Conservation (phyloP, 1,140 invertebrate genomes). For the Bombus waltoni region DNA sequence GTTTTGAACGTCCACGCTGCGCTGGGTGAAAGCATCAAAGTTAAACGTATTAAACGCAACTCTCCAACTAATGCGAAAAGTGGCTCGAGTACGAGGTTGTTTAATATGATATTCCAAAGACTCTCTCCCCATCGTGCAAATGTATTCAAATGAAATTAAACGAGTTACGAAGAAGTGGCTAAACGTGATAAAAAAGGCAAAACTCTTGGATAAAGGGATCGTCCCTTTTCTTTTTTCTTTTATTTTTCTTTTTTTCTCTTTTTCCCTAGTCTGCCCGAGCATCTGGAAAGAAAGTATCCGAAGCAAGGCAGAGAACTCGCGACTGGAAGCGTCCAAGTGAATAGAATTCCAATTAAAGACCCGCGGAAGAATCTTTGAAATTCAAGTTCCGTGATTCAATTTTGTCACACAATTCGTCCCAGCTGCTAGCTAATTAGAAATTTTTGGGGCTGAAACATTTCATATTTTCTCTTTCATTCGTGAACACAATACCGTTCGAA, state of each 20-base stretch:
- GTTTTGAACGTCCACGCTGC: not conserved
- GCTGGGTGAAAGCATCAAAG: not conserved
- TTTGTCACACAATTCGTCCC: not conserved
- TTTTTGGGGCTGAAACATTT: not conserved
- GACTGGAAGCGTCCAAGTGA: constrained; percentile 53
- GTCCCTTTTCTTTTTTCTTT: not conserved
- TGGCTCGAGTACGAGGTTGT: not conserved
- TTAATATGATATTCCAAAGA: constrained; percentile 25
- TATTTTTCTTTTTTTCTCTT: not conserved
- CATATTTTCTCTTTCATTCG: not conserved
- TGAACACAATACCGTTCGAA: not conserved
- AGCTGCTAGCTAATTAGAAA: constrained; percentile 13
- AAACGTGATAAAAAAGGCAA: constrained; percentile 32
- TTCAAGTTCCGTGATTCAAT: constrained; percentile 40
- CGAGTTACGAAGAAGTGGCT: constrained; percentile 38
- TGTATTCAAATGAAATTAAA: constrained; percentile 42
- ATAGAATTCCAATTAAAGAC: constrained; percentile 63
- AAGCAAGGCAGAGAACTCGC: constrained; percentile 45
- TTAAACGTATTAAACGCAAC: constrained; percentile 3
- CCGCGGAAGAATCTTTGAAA: constrained; percentile 52
- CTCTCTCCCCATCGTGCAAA: not conserved
- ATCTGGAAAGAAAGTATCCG: constrained; percentile 18
- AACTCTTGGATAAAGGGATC: constrained; percentile 16
- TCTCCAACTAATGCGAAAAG: not conserved
- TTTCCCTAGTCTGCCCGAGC: not conserved